These are phyloP conservation scores for Sarcoramphus papa DNA, from an alignment of 2,797 vertebrate species.

Conservation along the genomic window DNA sequence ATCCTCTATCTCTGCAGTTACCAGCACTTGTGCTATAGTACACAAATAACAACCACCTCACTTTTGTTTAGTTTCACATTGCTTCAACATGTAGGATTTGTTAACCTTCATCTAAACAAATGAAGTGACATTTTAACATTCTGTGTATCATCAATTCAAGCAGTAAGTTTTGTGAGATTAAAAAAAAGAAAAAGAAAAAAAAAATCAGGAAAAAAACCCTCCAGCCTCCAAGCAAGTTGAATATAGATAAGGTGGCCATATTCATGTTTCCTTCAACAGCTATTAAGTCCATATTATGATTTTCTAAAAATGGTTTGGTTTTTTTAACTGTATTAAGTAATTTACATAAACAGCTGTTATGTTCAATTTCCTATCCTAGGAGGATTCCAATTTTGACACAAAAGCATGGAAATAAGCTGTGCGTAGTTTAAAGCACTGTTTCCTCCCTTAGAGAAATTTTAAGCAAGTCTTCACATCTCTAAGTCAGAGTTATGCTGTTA, in stretches of 20 bases:
- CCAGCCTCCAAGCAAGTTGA: not conserved
- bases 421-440: not conserved
- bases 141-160: conserved; percentile 8
- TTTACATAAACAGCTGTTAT: not conserved
- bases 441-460: not conserved
- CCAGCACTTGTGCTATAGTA: not conserved
- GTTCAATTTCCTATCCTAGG: not conserved
- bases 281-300: not conserved
- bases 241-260: not conserved
- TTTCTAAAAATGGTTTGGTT: not conserved
- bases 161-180: not conserved
- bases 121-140: not conserved
- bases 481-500: not conserved
- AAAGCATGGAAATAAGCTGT: not conserved
- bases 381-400: not conserved
- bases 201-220: not conserved
- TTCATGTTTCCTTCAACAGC: not conserved
- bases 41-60: conserved; percentile 13
- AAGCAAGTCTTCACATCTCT: not conserved
- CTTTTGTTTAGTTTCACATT: conserved; percentile 19
- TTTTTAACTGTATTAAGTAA: not conserved
- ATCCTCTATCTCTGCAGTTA: not conserved
- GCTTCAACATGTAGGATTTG: conserved; percentile 19
- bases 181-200: not conserved
- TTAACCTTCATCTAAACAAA: conserved; percentile 43